Evolutionary conservation across 2,797 vertebrate genomes (phyloP).

Genomic region (Gymnopithys bicolor): DNA sequence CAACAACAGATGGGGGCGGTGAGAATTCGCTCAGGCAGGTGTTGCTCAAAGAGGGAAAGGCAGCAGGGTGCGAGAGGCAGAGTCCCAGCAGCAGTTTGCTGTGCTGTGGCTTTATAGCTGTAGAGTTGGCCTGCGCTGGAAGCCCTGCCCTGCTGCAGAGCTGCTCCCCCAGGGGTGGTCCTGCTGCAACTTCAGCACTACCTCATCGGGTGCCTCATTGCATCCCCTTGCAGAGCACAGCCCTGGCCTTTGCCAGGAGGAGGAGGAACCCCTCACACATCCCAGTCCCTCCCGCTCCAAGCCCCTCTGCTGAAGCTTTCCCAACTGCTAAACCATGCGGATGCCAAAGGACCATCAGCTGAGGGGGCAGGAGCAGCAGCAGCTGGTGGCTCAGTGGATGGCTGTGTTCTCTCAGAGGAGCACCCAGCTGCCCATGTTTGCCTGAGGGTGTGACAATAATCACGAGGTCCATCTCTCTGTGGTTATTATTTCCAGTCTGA

Average conservation of each 20-base stretch:
- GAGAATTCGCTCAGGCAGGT: neutral
- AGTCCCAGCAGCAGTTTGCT: neutral
- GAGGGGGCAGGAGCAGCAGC: neutral
- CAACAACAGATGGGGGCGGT: accelerated
- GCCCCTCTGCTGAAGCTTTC: neutral
- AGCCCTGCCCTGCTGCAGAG: neutral
- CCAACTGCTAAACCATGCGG: accelerated
- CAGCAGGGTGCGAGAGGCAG: neutral
- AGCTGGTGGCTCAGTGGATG: neutral
- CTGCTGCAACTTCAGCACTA: neutral
- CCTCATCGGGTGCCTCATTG: neutral
- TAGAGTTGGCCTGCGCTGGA: accelerated
- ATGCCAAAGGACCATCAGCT: neutral
- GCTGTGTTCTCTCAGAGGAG: neutral
- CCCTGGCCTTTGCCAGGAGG: neutral
- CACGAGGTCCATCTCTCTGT: neutral
- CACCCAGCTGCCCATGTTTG: neutral
- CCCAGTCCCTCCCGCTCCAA: neutral
- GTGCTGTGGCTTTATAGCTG: accelerated
- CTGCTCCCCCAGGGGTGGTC: neutral
- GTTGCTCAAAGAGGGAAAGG: neutral
- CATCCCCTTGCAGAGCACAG: neutral
- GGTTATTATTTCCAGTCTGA: neutral
- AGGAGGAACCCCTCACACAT: neutral
- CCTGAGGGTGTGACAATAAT: neutral